phyloP scores from a whole-genome alignment of 2,888 invertebrate genomes.

The Pseudeuparius sepicola region DNA sequence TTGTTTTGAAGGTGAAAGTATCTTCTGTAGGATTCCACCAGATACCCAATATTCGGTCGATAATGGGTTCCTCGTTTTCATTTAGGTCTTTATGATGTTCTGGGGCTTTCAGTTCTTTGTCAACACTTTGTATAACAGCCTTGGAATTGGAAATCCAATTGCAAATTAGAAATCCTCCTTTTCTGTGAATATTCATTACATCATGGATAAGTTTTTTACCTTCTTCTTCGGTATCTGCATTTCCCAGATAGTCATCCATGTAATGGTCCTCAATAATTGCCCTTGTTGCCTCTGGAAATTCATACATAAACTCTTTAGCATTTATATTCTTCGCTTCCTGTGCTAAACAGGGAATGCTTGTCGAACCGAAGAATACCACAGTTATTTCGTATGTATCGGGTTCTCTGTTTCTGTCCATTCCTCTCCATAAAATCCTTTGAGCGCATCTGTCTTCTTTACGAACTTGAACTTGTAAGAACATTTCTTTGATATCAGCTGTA shows the following conservation, averaged over 20 bases:
- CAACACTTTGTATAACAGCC: neutral
- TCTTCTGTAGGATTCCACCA: too few species aligned
- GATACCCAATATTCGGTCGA: too few species aligned
- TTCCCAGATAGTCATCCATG: slow-evolving; percentile 3
- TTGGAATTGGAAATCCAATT: slow-evolving; percentile 6
- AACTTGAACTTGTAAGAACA: slow-evolving; percentile 5
- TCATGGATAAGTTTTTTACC: slow-evolving; percentile 10
- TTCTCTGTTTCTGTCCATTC: slow-evolving; percentile 1
- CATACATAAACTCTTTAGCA: too few species aligned
- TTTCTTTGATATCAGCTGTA: too few species aligned
- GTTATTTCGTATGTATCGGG: too few species aligned
- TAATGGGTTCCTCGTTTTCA: too few species aligned
- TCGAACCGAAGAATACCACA: slow-evolving; percentile 2
- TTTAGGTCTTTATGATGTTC: neutral
- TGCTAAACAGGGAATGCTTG: neutral
- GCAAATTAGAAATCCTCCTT: too few species aligned
- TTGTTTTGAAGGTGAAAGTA: too few species aligned
- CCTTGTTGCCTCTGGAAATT: slow-evolving; percentile 7
- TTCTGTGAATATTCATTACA: slow-evolving; percentile 5
- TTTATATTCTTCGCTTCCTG: slow-evolving; percentile 5
- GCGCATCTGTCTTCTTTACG: slow-evolving; percentile 5
- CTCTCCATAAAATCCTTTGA: slow-evolving; percentile 6
- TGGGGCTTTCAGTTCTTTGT: neutral
- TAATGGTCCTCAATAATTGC: slow-evolving; percentile 6
- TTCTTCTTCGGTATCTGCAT: slow-evolving; percentile 4